Evolutionary conservation across 2,888 invertebrate species (phyloP), one percentile per base, ranked within the genome.

Genomic region (Scaptomyza tumidula): DNA sequence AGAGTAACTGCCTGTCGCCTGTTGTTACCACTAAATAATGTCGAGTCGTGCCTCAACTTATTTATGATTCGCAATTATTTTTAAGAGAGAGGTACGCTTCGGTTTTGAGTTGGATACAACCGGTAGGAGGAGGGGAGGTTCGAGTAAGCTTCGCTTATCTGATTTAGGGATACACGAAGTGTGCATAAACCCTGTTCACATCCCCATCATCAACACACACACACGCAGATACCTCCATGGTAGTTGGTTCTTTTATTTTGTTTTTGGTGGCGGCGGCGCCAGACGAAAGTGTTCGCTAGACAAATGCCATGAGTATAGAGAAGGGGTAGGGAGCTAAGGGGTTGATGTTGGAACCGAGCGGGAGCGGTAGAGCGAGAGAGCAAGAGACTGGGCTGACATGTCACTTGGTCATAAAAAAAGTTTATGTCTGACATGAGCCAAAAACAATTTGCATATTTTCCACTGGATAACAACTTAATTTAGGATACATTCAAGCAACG

Each of bases 361-460:
- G 39, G 29, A 37, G 11, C 37, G 31, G 14, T 24, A 14, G 52
- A 35, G 62, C 37, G 55, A 60, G 39, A 62, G 24, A 14, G 7
- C 16, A 33, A 14, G 58, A 70, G 70, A 72, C 74, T 88, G 69
- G 80, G 73, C 57, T 86, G 86, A 86, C 90, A 90, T 90, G 90
- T 90, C 90, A 90, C 84, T 89, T 78, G 90, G 90, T 82, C 86
- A 90, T 90, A 90, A 90, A 90, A 84, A 86, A 84, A 86, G 77
- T 90, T 89, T 80, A 86, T 82, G 88, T 90, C 90, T 90, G 89
- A 90, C 90, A 90, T 90, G 90, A 90, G 88, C 82, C 89, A 77
- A 88, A 90, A 90, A 90, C 89, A 90, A 90, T 90, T 90, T 90
- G 89, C 90, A 90, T 90, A 90, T 88, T 86, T 85, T 79, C 79